Base-by-base conservation (phyloP, 2,888 invertebrate species). In the Sphaeridia pumilis region DNA sequence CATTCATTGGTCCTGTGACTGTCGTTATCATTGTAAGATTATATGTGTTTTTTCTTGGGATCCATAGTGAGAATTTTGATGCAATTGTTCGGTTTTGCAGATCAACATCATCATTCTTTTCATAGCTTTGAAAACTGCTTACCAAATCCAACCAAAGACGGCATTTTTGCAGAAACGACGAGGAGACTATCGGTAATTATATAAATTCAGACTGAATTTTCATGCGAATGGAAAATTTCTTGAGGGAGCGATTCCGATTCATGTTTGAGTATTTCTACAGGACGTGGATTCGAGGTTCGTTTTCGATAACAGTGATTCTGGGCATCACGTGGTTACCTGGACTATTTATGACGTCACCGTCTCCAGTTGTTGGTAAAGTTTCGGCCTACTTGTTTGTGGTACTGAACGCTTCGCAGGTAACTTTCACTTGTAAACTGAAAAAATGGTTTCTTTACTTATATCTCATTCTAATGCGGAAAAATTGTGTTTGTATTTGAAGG, bases 101-200 rank as follows among this genome's bases (percentile, higher is more conserved):
- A 49, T 47, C 4, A 62, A 63, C 26, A 27, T 59, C 4, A 46
- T 58, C 10, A 55, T 63, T 10, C 34, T 63, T 17, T 55, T 63
- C 42, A 57, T 63, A 24, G 56, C 63, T 12, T 49, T 63, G 38
- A 63, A 60, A 50, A 58, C 57, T 2, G 63, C 63, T 2, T 56
- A 60, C 28, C 58, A 60, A 47, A 49, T 60, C 25, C 57, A 56
- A 44, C 36, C 12, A 3, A 25, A 7, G 3, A 28, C 41, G 22
- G 20, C 41, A 17, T 2, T 17, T 2, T n/a, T 31, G 17, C 31
- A 46, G 21, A 28, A 20, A 3, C 31, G 46, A 31, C 22, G 24
- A 17, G 5, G 34, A 17, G 3, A 5, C n/a, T 46, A 46, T 34
- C 17, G 22, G 46, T 46, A 28, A 12, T 2, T 17, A 17, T 43